Percentiles rank a stretch among this genome's conserved stretches.
Evolutionary conservation across 2,113 vertebrate species (phyloP).

Genomic region (Nycticebus coucang): DNA sequence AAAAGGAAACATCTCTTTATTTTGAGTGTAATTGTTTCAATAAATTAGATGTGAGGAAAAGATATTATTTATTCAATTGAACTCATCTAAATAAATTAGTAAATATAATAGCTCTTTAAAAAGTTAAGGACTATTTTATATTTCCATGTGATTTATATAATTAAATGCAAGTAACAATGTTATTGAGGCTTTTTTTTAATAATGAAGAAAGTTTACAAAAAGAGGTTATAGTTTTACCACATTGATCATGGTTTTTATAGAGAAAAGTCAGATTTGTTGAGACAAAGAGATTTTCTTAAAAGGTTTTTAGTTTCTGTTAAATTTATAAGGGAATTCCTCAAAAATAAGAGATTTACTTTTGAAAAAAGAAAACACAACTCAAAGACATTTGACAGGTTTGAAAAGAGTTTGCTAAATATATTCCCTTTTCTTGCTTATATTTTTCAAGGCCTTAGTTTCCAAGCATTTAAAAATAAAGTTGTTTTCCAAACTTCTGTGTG

Average conservation of each 20-base stretch:
- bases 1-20: neutral
- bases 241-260: neutral
- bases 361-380: neutral
- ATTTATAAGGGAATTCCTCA: neutral
- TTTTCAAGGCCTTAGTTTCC: neutral
- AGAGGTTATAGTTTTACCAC: neutral
- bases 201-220: neutral
- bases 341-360: neutral
- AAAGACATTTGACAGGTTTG: neutral
- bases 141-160: neutral
- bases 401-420: neutral
- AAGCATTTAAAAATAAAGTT: neutral
- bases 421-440: conserved; percentile 3
- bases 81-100: neutral
- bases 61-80: neutral
- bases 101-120: neutral
- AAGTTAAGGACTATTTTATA: neutral
- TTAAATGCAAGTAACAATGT: neutral
- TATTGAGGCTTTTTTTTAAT: neutral
- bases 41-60: neutral
- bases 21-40: neutral
- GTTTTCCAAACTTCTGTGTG: neutral
- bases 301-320: neutral
- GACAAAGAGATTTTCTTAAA: neutral
- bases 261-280: neutral